phyloP scores from a whole-genome alignment of 2,797 vertebrate species.

The Eospalax fontanierii region DNA sequence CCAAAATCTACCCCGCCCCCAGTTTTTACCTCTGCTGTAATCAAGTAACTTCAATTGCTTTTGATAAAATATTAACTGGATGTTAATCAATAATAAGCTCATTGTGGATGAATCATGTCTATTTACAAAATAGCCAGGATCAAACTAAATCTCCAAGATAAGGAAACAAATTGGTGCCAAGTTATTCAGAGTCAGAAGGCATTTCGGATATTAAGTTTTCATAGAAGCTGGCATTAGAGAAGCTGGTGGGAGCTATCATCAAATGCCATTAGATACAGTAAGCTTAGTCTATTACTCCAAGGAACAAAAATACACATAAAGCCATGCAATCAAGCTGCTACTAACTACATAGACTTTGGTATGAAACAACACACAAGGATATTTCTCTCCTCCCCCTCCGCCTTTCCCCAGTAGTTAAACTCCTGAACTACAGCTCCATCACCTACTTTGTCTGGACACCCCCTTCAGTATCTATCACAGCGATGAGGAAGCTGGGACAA shows the following conservation, averaged over 20 bases:
- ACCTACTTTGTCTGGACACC: slow-evolving; percentile 35
- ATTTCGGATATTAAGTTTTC: slow-evolving; percentile 48
- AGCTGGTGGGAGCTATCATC: slow-evolving; percentile 40
- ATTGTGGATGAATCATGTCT: slow-evolving; percentile 48
- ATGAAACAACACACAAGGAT: slow-evolving; percentile 4
- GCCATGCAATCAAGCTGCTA: slow-evolving; percentile 22
- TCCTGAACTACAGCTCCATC: background rate
- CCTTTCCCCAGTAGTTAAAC: background rate
- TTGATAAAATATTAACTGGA: slow-evolving; percentile 61
- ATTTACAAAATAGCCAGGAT: slow-evolving; percentile 48
- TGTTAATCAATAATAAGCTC: slow-evolving; percentile 76
- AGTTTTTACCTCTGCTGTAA: slow-evolving; percentile 1
- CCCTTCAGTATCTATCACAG: slow-evolving; percentile 23
- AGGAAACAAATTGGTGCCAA: background rate
- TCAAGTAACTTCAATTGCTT: slow-evolving; percentile 38
- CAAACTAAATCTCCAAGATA: slow-evolving; percentile 54
- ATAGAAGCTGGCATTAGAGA: slow-evolving; percentile 49
- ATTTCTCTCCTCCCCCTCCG: too few relatives aligned
- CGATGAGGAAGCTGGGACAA: slow-evolving; percentile 29
- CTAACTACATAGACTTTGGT: slow-evolving; percentile 12
- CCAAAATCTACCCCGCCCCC: background rate
- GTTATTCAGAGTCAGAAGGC: slow-evolving; percentile 58
- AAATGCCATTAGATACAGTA: slow-evolving; percentile 66
- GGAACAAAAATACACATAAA: slow-evolving; percentile 68
- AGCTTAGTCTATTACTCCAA: slow-evolving; percentile 58